Evolutionary conservation across 2,113 vertebrate genomes (phyloP).

Genomic region (Silurus meridionalis): DNA sequence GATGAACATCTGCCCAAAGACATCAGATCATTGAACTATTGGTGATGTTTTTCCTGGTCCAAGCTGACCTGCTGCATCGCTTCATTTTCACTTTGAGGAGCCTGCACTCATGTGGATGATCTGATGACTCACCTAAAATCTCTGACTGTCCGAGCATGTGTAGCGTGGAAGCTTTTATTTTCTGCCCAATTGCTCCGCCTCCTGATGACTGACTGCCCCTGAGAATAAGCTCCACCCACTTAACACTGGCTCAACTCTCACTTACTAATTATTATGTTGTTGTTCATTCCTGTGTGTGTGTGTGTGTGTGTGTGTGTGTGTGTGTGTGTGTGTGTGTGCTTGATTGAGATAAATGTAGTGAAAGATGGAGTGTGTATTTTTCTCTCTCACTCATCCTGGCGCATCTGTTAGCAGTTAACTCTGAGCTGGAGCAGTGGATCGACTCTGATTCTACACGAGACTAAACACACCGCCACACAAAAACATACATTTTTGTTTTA

Average conservation of each 20-base stretch:
- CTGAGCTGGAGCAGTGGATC: constrained; percentile 17
- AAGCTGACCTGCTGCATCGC: not conserved
- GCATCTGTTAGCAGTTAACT: constrained; percentile 42
- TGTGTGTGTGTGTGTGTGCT: not conserved
- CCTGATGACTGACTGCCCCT: not conserved
- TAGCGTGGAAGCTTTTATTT: not conserved
- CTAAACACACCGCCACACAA: constrained; percentile 43
- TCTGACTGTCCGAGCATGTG: too few relatives aligned
- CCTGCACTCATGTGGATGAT: too few relatives aligned
- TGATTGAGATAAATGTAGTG: not conserved
- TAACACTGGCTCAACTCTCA: not conserved
- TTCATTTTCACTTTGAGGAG: not conserved
- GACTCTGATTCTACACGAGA: constrained; percentile 22
- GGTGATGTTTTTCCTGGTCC: not conserved
- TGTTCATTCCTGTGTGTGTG: not conserved
- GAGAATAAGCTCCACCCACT: not conserved
- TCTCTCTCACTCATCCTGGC: not conserved
- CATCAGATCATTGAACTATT: not conserved
- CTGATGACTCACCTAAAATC: too few relatives aligned
- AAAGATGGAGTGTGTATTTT: not conserved
- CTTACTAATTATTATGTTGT: not conserved
- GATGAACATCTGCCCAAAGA: not conserved
- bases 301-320: not conserved
- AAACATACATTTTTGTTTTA: constrained; percentile 47
- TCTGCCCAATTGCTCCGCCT: not conserved